phyloP scores from a whole-genome alignment of 1,140 invertebrate species.

The Nephotettix cincticeps region DNA sequence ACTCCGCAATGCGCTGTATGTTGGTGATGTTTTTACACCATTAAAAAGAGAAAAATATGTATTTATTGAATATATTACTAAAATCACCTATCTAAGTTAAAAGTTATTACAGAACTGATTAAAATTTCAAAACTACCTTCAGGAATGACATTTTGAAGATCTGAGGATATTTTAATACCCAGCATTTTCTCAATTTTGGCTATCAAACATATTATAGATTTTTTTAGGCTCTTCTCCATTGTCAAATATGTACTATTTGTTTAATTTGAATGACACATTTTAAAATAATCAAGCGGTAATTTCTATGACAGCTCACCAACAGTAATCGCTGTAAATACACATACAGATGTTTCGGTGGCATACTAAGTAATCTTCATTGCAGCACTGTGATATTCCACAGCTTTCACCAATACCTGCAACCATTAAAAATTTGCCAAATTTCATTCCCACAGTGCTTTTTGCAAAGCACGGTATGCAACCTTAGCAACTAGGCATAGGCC shows the following conservation, averaged over 20 bases:
- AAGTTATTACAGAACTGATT: too few relatives aligned
- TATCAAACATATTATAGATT: background rate
- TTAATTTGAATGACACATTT: background rate
- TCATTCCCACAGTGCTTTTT: too few relatives aligned
- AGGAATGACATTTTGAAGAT: background rate
- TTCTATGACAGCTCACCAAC: background rate
- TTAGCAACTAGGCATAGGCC: too few relatives aligned
- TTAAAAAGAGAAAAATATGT: too few relatives aligned
- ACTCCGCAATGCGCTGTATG: too few relatives aligned
- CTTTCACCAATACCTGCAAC: constrained; percentile 4
- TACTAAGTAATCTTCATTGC: background rate
- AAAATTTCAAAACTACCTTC: background rate
- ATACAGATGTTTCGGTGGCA: background rate
- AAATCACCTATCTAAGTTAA: too few relatives aligned
- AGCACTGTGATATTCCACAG: background rate
- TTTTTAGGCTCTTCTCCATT: background rate
- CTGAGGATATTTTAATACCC: background rate
- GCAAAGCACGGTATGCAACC: too few relatives aligned
- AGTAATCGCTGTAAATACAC: constrained; percentile 7
- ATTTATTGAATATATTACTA: too few relatives aligned
- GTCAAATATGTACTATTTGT: background rate
- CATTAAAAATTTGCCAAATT: too few relatives aligned
- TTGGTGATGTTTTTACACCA: too few relatives aligned
- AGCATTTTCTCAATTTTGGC: background rate
- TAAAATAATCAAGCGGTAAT: background rate